Base-by-base conservation (phyloP, 1,140 invertebrate species). In the Drosophila insularis region DNA sequence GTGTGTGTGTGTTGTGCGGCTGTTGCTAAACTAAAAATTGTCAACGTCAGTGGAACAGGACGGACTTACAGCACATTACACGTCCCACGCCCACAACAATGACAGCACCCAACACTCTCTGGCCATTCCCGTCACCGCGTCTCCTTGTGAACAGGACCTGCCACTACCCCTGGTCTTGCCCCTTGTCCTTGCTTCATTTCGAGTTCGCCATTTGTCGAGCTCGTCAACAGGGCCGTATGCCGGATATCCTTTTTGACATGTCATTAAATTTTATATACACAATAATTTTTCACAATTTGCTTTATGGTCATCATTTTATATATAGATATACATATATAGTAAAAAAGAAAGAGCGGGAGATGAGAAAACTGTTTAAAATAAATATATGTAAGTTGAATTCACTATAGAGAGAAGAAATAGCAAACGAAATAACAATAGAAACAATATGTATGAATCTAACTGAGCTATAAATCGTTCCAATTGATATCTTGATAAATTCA, bases 231-330 rank as follows among this genome's bases (percentile, higher is more conserved):
- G 32, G 63, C 61, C 77, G 80, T 78, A 80, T 89, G 85, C 77
- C 84, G 84, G 84, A 89, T 89, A 89, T 89, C 84, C 84, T 84
- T 89, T 89, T 89, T 89, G 84, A 89, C 84, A 89, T 89, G 84
- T 89, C 84, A 89, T 89, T 89, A 89, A 89, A 89, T 89, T 84
- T 89, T 89, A 89, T 89, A 89, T 71, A 89, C 84, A 89, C 84
- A 89, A 89, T 84, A 89, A 89, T 89, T 89, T 89, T 89, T 89
- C 84, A 89, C 84, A 89, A 89, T 89, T 89, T 89, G 85, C 84
- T 89, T 89, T 89, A 89, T 89, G 84, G 61, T 68, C 84, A 80
- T 89, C 43, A 50, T 89, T 89, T 78, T 50, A 50, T 50, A 50
- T 10, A 50, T 21, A 21, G 10, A 19, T 17, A 17, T 11, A 14